Evolutionary conservation across 1,140 invertebrate species (phyloP).

Genomic region (Anagrus nilaparvatae): DNA sequence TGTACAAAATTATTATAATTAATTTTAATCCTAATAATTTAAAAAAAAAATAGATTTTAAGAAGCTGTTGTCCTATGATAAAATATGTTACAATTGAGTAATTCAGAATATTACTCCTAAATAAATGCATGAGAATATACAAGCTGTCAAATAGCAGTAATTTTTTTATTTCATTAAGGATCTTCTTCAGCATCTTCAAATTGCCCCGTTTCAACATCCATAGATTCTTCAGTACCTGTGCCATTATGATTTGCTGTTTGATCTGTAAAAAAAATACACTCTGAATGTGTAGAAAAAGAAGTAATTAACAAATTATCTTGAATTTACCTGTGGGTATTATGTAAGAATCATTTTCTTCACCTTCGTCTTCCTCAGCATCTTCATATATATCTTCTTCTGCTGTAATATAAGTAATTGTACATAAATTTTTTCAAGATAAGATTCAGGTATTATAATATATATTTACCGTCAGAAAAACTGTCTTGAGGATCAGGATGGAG

Average conservation of each 20-base stretch:
- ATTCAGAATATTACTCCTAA: slow-evolving; percentile 25
- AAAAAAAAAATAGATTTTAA: too few species aligned
- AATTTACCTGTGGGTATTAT: slow-evolving; percentile 32
- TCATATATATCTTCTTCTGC: slow-evolving; percentile 42
- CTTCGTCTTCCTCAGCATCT: slow-evolving; percentile 41
- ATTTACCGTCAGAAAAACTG: slow-evolving; percentile 42
- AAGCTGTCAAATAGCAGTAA: slow-evolving; percentile 16
- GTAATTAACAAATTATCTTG: too few species aligned
- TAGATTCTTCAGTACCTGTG: slow-evolving; percentile 32
- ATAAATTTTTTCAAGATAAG: too few species aligned
- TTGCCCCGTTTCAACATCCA: slow-evolving; percentile 44
- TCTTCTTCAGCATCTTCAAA: slow-evolving; percentile 48
- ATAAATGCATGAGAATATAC: slow-evolving; percentile 34
- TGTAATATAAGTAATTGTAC: slow-evolving; percentile 16
- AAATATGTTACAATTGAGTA: slow-evolving; percentile 11
- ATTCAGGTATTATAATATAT: too few species aligned
- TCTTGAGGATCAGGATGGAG: slow-evolving; percentile 55
- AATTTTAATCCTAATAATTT: too few species aligned
- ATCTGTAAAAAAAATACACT: slow-evolving; percentile 21
- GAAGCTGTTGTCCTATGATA: too few species aligned
- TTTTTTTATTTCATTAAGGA: slow-evolving; percentile 27
- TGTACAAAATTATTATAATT: slow-evolving; percentile 41
- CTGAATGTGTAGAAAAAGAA: slow-evolving; percentile 6
- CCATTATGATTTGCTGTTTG: slow-evolving; percentile 31
- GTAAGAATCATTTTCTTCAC: slow-evolving; percentile 30